Conservation (phyloP, 2,113 vertebrate species). For the Myanophis thanlyinensis region DNA sequence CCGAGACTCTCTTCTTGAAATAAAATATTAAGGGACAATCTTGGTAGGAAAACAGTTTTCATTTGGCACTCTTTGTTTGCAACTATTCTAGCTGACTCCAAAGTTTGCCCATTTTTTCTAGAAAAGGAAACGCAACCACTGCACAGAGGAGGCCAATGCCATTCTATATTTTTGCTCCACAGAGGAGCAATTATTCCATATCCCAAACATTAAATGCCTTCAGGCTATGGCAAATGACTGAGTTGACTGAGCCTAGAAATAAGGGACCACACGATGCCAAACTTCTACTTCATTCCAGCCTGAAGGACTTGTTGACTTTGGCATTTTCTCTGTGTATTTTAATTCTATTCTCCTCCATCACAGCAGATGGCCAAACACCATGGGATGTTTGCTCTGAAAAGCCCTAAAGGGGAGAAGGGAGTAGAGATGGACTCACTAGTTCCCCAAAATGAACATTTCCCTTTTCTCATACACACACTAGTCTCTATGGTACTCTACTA, state of each 20-base stretch:
- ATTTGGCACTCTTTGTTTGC: neutral
- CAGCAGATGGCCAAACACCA: neutral
- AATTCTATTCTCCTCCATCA: neutral
- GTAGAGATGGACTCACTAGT: neutral
- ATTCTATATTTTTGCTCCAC: neutral
- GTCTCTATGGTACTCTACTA: neutral
- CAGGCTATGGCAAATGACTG: neutral
- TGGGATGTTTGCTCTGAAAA: constrained; percentile 20
- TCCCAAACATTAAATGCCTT: neutral
- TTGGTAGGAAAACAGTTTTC: neutral
- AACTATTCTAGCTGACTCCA: neutral
- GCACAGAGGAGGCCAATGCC: neutral
- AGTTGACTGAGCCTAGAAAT: neutral
- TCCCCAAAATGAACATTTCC: neutral
- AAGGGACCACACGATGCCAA: neutral
- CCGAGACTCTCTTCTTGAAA: neutral
- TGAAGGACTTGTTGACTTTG: constrained; percentile 9
- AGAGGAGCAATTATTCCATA: neutral
- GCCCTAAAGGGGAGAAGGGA: neutral
- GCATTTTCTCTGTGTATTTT: neutral
- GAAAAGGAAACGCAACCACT: neutral
- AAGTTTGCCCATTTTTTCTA: neutral
- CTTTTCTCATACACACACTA: neutral
- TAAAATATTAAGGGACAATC: neutral
- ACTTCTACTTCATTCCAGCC: constrained; percentile 10